Evolutionary conservation across 2,888 invertebrate genomes (phyloP), one percentile per base, ranked within the genome.

Genomic region (Drosophila kuntzei): DNA sequence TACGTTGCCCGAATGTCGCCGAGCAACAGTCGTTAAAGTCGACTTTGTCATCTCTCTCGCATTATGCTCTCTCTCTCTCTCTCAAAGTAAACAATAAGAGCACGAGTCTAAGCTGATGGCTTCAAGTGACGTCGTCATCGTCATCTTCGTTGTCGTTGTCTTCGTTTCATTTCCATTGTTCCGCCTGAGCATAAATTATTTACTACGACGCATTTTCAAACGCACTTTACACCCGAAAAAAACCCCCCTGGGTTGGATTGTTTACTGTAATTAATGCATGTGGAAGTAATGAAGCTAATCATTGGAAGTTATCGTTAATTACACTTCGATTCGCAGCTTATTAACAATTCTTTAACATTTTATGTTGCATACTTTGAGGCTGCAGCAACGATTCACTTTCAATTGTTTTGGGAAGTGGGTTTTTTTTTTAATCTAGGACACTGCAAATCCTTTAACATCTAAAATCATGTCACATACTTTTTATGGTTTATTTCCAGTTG

Each of bases 301-400:
- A 53, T 25, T 58, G 36, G 18, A 61, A 59, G 58, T 41, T n/a
- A 29, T 37, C 20, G 9, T 25, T n/a, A 53, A 22, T 16, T 57
- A 46, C 22, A 27, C 18, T 54, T 63, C 46, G 36, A 29, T 36
- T 64, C 62, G 46, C 16, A 47, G 72, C 63, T 74, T 61, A 76
- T 67, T 73, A 70, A 54, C 47, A 62, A 50, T 25, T 61, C 6
- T 2, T 41, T 25, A 29, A 27, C 47, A 32, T 12, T 18, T 71
- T 83, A 46, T 71, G 68, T 79, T 86, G 86, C 86, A 80, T 83
- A 83, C 83, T 79, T 86, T 70, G 58, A 62, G 76, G 86, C 79
- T 60, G 74, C 57, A 50, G 49, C 34, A 47, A n/a, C 11, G 34
- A 25, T 34, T 16, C 51, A 29, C 20, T 49, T 27, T 4, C 14